These are phyloP conservation scores for Netelia inedita DNA, from an alignment of 2,888 invertebrate genomes.

Conservation along the genomic window DNA sequence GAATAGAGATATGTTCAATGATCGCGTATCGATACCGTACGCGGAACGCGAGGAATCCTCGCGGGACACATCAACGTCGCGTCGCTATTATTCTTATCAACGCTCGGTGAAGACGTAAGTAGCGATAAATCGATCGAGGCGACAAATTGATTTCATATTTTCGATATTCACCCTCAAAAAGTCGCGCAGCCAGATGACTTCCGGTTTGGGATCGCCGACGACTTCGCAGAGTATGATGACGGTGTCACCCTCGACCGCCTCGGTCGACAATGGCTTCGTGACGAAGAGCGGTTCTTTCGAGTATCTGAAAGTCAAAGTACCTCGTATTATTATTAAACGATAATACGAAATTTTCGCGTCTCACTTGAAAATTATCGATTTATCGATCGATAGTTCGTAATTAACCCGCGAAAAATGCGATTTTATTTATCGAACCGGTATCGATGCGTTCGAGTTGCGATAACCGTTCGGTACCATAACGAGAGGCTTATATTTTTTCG, in stretches of 20 bases:
- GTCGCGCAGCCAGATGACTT: slow-evolving; percentile 95
- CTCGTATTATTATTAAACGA: not conserved
- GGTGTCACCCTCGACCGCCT: slow-evolving; percentile 94
- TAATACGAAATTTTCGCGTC: not conserved
- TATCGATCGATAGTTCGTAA: not conserved
- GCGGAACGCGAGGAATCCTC: slow-evolving; percentile 44
- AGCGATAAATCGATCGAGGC: not conserved
- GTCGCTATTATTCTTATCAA: slow-evolving; percentile 31
- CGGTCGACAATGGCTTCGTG: slow-evolving; percentile 92
- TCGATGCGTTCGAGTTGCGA: not conserved
- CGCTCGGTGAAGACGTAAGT: slow-evolving; percentile 35
- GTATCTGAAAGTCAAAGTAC: slow-evolving; percentile 87
- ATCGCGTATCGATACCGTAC: slow-evolving; percentile 17
- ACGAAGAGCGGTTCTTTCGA: slow-evolving; percentile 94
- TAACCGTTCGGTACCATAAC: slow-evolving; percentile 29
- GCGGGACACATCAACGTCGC: slow-evolving; percentile 53
- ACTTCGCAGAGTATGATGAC: slow-evolving; percentile 95
- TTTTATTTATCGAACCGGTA: too few relatives aligned
- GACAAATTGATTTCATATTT: too few relatives aligned
- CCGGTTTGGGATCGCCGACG: slow-evolving; percentile 94
- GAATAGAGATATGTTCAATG: slow-evolving; percentile 52
- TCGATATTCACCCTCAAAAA: slow-evolving; percentile 91
- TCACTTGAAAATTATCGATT: not conserved
- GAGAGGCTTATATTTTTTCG: slow-evolving; percentile 32
- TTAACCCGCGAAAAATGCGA: not conserved